Evolutionary conservation across 2,113 vertebrate genomes (phyloP).

Genomic region (Capreolus pygargus): DNA sequence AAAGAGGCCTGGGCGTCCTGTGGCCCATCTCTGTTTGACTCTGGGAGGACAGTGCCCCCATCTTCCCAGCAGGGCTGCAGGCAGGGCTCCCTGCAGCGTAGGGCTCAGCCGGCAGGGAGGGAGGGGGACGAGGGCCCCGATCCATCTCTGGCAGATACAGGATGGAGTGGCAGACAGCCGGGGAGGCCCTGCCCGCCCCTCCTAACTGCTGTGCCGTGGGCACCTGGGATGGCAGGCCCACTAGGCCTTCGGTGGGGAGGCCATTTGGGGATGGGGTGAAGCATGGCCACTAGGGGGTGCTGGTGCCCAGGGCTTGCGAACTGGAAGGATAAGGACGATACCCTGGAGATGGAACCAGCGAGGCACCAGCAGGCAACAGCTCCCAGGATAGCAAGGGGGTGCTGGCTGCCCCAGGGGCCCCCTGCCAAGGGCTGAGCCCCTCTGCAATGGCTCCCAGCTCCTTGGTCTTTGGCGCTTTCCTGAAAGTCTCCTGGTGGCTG

Average conservation of each 20-base stretch:
- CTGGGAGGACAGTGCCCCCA: background rate
- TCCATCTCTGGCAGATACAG: background rate
- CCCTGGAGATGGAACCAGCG: background rate
- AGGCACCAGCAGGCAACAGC: background rate
- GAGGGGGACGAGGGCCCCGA: background rate
- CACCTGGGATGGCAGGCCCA: background rate
- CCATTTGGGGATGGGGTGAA: background rate
- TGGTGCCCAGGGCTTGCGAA: background rate
- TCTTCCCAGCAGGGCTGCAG: background rate
- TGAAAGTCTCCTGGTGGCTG: background rate
- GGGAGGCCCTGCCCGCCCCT: background rate
- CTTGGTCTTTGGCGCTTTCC: slow-evolving; percentile 37
- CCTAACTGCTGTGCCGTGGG: background rate
- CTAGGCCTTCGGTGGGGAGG: background rate
- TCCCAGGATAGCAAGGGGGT: background rate
- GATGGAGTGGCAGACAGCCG: background rate
- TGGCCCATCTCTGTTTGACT: background rate
- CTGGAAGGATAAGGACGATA: background rate
- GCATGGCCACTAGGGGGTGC: slow-evolving; percentile 22
- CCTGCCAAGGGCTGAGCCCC: background rate
- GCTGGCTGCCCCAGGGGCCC: background rate
- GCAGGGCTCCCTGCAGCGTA: background rate
- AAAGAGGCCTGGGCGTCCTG: background rate
- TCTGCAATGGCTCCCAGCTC: background rate
- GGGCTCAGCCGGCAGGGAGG: background rate